These are phyloP conservation scores for Polypedilum pembai DNA, from an alignment of 1,140 invertebrate species.

Conservation along the genomic window DNA sequence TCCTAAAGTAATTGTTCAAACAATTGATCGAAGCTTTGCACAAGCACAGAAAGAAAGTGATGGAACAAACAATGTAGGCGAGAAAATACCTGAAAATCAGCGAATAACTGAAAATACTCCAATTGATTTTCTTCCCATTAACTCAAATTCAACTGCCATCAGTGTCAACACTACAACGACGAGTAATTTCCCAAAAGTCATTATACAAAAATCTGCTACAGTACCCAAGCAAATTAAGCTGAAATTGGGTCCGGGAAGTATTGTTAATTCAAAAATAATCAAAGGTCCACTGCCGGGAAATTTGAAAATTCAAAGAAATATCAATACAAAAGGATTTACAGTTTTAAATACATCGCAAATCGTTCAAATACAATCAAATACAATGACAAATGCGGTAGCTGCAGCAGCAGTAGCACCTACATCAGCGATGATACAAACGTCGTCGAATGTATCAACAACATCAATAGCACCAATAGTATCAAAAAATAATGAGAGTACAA, in stretches of 20 bases:
- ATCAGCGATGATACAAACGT: no score
- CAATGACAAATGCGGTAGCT: neutral
- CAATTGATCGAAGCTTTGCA: constrained; percentile 8
- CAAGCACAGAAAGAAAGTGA: neutral
- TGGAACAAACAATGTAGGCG: neutral
- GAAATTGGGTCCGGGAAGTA: neutral
- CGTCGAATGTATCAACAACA: neutral
- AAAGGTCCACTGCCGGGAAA: neutral
- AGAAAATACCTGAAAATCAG: constrained; percentile 12
- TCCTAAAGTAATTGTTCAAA: constrained; percentile 19
- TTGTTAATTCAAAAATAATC: neutral
- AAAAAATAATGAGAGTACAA: neutral
- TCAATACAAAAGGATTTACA: neutral
- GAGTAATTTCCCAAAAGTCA: neutral
- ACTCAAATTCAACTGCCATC: neutral
- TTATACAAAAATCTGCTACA: neutral
- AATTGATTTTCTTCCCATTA: neutral
- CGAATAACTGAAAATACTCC: constrained; percentile 21
- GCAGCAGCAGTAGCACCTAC: no score
- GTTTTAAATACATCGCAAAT: neutral
- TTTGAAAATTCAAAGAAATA: neutral
- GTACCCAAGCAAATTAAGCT: neutral
- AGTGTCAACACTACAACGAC: neutral
- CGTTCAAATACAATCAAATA: constrained; percentile 16
- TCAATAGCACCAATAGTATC: neutral